Base-by-base conservation (phyloP, 2,113 vertebrate species). In the Shinisaurus crocodilurus region DNA sequence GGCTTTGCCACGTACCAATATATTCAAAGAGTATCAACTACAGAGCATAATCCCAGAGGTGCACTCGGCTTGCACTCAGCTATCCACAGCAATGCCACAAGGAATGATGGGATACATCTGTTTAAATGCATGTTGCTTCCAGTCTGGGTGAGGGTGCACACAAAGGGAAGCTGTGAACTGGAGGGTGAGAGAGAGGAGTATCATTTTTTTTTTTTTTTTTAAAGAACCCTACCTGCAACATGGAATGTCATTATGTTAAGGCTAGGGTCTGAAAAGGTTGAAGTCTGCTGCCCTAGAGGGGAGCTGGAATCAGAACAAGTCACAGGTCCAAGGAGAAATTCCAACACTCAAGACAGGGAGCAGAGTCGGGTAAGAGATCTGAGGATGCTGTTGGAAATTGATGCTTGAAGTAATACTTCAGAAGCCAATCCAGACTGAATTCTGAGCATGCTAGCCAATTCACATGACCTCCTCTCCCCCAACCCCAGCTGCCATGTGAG, bases 201-300 rank as follows among this genome's bases (percentile, higher is more conserved):
- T 72, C 80, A 37, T n/a, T n/a, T n/a, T n/a, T n/a, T n/a, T 87
- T 75, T 87, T 79, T 79, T 79, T 79, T 27, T 45, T 87, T 91
- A 34, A 54, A 90, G 93, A 37, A 88, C 86, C 43, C 13, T 34
- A 54, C 32, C 93, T 20, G 63, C 43, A 91, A 43, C 54, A 27
- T 70, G 86, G 75, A 65, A 80, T 0, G 1, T 32, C 32, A 70
- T 70, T 70, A 81, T 57, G 34, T 54, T 20, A 57, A 57, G 34
- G 32, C 5, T 1, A n/a, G 23, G 81, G 20, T 37, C 7, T 43
- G 23, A 34, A 77, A 32, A 43, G 29, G 34, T 32, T 63, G 50
- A 34, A 77, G 70, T 77, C 3, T 13, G 37, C 13, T 75, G 34
- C 1, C 34, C 16, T 83, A 45, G 27, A 83, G 13, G 34, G n/a